A percentile compares a stretch with the other conserved stretches of the same genome.
These are phyloP conservation scores for Eupeodes corollae DNA, from an alignment of 1,140 invertebrate genomes.

Conservation along the genomic window DNA sequence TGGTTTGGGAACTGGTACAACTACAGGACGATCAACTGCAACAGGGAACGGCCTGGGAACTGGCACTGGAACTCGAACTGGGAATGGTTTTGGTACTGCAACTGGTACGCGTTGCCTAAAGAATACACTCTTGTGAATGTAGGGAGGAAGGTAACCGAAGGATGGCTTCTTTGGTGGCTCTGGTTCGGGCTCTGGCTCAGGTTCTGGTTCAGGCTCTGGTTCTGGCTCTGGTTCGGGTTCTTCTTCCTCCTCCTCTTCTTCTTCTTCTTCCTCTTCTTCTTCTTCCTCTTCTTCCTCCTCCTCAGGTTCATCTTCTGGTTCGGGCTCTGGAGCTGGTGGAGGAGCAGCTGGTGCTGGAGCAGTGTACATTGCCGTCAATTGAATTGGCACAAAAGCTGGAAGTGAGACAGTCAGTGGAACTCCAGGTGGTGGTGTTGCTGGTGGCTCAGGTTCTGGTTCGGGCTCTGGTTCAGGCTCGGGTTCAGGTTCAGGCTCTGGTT, in stretches of 20 bases:
- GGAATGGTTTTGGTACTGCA: too few species aligned
- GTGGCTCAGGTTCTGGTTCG: neutral
- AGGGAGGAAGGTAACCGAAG: too few species aligned
- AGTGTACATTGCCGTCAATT: constrained; percentile 30
- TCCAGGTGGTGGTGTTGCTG: constrained; percentile 20
- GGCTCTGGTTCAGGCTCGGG: constrained; percentile 10
- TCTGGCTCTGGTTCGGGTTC: constrained; percentile 14
- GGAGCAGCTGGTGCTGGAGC: constrained; percentile 16
- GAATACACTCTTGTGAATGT: too few species aligned
- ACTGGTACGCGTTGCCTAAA: too few species aligned
- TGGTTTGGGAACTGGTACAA: too few species aligned
- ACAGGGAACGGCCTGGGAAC: too few species aligned
- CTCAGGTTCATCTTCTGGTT: constrained; percentile 1
- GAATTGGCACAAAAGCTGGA: constrained; percentile 32
- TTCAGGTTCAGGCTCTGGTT: constrained; percentile 4
- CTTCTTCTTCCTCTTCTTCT: neutral
- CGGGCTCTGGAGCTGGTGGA: constrained; percentile 7
- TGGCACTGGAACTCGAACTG: too few species aligned
- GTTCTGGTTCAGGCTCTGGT: constrained; percentile 11
- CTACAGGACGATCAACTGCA: too few species aligned
- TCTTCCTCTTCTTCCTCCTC: constrained; percentile 6
- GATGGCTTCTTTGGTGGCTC: constrained; percentile 7
- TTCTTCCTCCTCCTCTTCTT: constrained; percentile 11
- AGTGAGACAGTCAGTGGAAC: constrained; percentile 28
- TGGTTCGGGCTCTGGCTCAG: constrained; percentile 5